phyloP scores from a whole-genome alignment of 2,888 invertebrate genomes.

The Rhamphomyia laevipes region DNA sequence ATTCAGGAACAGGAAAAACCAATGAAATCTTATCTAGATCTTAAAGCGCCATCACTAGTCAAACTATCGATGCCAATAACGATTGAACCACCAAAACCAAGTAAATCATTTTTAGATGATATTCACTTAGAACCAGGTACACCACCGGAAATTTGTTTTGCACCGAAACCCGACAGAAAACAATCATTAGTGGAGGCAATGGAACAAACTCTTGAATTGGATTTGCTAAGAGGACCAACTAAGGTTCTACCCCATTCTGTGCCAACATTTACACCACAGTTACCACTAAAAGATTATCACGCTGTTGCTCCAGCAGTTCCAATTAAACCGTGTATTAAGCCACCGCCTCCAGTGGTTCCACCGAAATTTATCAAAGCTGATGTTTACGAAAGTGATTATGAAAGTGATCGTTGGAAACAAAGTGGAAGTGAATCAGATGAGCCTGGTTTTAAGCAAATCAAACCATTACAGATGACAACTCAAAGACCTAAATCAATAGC shows the following conservation, averaged over 20 bases:
- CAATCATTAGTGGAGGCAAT: constrained; percentile 46
- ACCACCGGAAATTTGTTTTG: constrained; percentile 55
- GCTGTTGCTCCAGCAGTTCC: constrained; percentile 37
- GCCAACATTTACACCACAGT: constrained; percentile 41
- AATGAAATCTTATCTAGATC: constrained; percentile 25
- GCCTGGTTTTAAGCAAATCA: constrained; percentile 43
- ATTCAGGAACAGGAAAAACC: constrained; percentile 18
- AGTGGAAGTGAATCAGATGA: constrained; percentile 54
- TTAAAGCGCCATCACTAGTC: constrained; percentile 42
- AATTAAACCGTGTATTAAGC: constrained; percentile 28
- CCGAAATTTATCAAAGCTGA: constrained; percentile 45
- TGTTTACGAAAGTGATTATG: constrained; percentile 53
- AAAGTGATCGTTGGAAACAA: constrained; percentile 55
- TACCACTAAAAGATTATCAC: constrained; percentile 34
- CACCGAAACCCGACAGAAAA: constrained; percentile 41
- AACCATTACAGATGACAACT: constrained; percentile 37
- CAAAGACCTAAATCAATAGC: constrained; percentile 44
- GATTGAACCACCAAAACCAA: constrained; percentile 22
- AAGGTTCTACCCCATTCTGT: constrained; percentile 44
- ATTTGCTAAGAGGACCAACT: constrained; percentile 40
- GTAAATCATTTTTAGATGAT: constrained; percentile 39
- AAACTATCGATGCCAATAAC: constrained; percentile 32
- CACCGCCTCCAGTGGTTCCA: constrained; percentile 46
- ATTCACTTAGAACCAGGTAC: constrained; percentile 51
- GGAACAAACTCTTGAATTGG: constrained; percentile 44